Evolutionary conservation across 2,113 vertebrate species (phyloP).

Genomic region (Desmodus rotundus): DNA sequence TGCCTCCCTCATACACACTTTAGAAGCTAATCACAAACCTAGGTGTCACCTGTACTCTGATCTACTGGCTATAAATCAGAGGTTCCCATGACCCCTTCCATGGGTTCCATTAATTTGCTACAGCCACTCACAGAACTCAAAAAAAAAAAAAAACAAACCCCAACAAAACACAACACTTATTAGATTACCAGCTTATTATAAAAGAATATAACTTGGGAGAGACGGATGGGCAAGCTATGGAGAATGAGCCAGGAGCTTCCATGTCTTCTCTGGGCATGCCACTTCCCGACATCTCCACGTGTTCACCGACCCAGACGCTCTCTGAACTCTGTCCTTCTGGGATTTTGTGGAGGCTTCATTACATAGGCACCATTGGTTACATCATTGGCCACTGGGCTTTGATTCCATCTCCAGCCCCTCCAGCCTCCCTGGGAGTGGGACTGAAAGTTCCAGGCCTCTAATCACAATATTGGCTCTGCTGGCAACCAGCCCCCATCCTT

Average conservation of each 20-base stretch:
- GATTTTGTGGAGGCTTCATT: not conserved
- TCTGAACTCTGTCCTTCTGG: not conserved
- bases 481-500: not conserved
- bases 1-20: not conserved
- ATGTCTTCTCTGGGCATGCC: not conserved
- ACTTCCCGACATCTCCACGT: not conserved
- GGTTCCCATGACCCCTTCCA: not conserved
- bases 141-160: too few species aligned
- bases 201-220: not conserved
- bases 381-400: not conserved
- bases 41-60: not conserved
- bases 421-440: not conserved
- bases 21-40: not conserved
- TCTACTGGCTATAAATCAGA: not conserved
- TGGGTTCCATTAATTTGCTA: not conserved
- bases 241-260: too few species aligned
- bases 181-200: not conserved
- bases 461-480: not conserved
- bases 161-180: not conserved
- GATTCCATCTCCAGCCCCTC: not conserved
- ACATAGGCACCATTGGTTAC: not conserved
- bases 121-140: not conserved
- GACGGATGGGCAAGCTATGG: not conserved
- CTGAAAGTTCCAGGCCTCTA: not conserved
- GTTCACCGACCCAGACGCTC: not conserved